Percentiles rank a stretch among this genome's conserved stretches.
Conservation (phyloP, 2,888 invertebrate genomes). For the Oeneis ivallda region DNA sequence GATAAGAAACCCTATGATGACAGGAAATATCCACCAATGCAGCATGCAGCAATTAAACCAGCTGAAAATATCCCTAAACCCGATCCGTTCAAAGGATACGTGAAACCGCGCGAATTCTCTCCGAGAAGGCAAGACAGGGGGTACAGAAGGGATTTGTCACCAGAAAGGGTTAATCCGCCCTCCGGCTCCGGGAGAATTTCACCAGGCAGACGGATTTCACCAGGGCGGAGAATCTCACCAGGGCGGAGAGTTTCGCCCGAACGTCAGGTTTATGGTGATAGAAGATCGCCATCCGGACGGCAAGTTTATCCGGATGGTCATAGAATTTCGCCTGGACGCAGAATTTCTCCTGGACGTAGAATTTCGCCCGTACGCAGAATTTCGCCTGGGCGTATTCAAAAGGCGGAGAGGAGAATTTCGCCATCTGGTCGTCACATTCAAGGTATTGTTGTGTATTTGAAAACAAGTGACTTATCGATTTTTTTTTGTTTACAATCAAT, state of each 20-base stretch:
- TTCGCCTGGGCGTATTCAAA: conserved; percentile 42
- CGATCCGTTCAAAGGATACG: conserved; percentile 17
- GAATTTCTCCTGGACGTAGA: conserved; percentile 38
- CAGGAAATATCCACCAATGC: conserved; percentile 26
- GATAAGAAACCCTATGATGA: conserved; percentile 36
- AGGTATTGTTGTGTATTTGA: background rate
- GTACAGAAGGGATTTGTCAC: conserved; percentile 39
- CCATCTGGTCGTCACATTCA: conserved; percentile 28
- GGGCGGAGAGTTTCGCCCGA: conserved; percentile 38
- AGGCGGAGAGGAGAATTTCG: no score
- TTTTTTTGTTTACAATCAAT: no score
- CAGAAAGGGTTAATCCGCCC: conserved; percentile 42
- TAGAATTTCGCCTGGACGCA: conserved; percentile 5
- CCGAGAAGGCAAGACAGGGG: conserved; percentile 24
- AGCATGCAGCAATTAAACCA: conserved; percentile 18
- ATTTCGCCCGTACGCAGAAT: conserved; percentile 29
- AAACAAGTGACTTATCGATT: background rate
- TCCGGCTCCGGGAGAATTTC: conserved; percentile 31
- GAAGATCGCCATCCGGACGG: conserved; percentile 26
- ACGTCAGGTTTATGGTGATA: conserved; percentile 19
- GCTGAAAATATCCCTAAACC: conserved; percentile 26
- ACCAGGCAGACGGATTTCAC: conserved; percentile 31
- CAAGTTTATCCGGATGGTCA: background rate
- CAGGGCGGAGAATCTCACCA: conserved; percentile 34
- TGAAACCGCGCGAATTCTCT: conserved; percentile 26